Base-by-base conservation (phyloP, 2,113 vertebrate species). In the Desmodus rotundus region DNA sequence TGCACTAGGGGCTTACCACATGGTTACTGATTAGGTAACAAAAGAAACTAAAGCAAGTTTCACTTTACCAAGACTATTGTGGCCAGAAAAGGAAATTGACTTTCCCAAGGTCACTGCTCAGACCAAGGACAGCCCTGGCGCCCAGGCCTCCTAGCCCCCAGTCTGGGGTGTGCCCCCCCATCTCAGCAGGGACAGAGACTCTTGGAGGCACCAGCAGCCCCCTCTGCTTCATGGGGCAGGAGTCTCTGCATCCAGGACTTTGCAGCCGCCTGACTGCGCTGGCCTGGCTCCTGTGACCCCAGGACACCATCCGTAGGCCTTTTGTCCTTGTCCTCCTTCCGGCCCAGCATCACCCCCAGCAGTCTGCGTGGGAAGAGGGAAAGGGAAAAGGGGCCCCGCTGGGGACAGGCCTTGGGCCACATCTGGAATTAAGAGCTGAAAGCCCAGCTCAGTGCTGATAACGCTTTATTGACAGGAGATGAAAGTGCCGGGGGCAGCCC, bases 391-490 rank as follows among this genome's bases (percentile, higher is more conserved):
- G 31, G 61, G 74, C 58, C 72, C 41, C 41, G 26, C 36, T 9
- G 47, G 43, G 28, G 97, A 96, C 86, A 91, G 96, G 97, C 91
- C 96, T 96, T 9, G 0, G 56, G 50, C 73, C 95, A 98, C 98
- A 98, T 98, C 98, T 98, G 98, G 98, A 97, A 96, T 93, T 95
- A 98, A 98, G 97, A 98, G 96, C 93, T 0, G 41, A 98, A 97
- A 97, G 90, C 96, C 89, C 87, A 78, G 96, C 94, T 96, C 84
- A 61, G 96, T 90, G 97, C 97, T 95, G 96, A 98, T 98, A 97
- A 97, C 63, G 74, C 97, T 98, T 98, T 98, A 98, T 97, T 98
- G 98, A 98, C 97, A 97, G 97, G 98, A 98, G 98, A 98, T 98
- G 98, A 98, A 98, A 98, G 98, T 98, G 98, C 96, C 92, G 90